Evolutionary conservation across 2,113 vertebrate species (phyloP), one percentile per base, ranked within the genome.

Genomic region (Neoarius graeffei): DNA sequence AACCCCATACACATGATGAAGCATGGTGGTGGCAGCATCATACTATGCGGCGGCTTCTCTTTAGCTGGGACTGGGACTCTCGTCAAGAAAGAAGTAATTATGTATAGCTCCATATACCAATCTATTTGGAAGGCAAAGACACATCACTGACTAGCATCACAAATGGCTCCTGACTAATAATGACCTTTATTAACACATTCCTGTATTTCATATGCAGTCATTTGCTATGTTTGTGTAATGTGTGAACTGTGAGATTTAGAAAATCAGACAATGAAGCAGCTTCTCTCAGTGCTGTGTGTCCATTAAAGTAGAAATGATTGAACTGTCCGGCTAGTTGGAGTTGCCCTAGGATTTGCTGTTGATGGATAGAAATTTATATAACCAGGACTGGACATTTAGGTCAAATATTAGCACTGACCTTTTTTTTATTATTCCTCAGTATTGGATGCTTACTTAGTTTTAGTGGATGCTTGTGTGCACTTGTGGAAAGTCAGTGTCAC

Each of bases 251-350:
- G 19, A 23, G 80, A 62, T 82, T 60, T 27, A 62, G 27, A 62
- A 80, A 27, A 52, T 80, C 56, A 52, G 76, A 56, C 76, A 80
- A 0, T 56, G 52, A 77, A 25, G 11, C 19, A 50, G 52, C 76
- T 80, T 5, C 57, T 35, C 5, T 59, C 17, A 5, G 59, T 5
- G 80, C 80, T 62, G 20, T 42, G 57, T 82, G 80, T 42, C 80
- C 80, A 82, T 82, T 82, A 62, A 35, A 82, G 80, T 27, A 59
- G 80, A 82, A 82, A 82, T 82, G 15, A 81, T 81, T 54, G 30
- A 57, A 81, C 14, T 27, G 57, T 9, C 60, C 13, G 27, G 17
- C 15, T 79, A 0, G 76, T 15, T 56, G 23, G 25, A 79, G 23
- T 27, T 54, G 20, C 74, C 42, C 23, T 13, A 77, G 74, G 25